A percentile compares a stretch with the other conserved stretches of the same genome.
These are phyloP conservation scores for Diuraphis noxia DNA, from an alignment of 1,140 invertebrate genomes.

Conservation along the genomic window DNA sequence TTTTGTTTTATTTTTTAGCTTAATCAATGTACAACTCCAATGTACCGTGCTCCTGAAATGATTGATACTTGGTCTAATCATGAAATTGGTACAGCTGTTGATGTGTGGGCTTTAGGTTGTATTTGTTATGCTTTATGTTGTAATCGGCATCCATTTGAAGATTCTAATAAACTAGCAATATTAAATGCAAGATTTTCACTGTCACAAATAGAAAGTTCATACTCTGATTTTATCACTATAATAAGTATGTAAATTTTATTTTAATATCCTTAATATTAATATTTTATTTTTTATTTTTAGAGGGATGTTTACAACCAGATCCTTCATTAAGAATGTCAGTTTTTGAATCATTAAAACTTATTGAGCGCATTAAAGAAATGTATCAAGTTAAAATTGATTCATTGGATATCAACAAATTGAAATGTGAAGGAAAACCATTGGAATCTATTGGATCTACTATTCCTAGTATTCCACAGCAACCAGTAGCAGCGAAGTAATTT, in stretches of 20 bases:
- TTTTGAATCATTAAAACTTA: constrained; percentile 48
- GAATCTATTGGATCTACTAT: constrained; percentile 7
- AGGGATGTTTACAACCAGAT: constrained; percentile 50
- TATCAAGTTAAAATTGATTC: constrained; percentile 31
- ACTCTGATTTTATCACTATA: constrained; percentile 85
- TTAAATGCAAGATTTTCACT: constrained; percentile 94
- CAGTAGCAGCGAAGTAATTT: constrained; percentile 8
- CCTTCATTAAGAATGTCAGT: constrained; percentile 51
- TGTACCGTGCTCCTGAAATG: constrained; percentile 94
- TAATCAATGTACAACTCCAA: constrained; percentile 78
- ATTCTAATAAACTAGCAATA: constrained; percentile 92
- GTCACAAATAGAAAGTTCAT: constrained; percentile 77
- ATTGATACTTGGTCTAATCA: constrained; percentile 97
- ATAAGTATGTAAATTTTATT: constrained; percentile 71
- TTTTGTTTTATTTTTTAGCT: constrained; percentile 63
- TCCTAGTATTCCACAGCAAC: constrained; percentile 15
- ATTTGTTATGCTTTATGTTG: constrained; percentile 91
- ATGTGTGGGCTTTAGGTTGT: constrained; percentile 98
- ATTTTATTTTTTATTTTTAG: neutral
- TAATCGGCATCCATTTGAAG: constrained; percentile 95
- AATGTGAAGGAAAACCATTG: constrained; percentile 40
- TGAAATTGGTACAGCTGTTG: constrained; percentile 83
- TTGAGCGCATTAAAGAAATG: constrained; percentile 33
- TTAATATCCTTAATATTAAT: neutral
- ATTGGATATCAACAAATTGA: constrained; percentile 41